Conservation (phyloP, 2,888 invertebrate species). For the Pilophorus perplexus region DNA sequence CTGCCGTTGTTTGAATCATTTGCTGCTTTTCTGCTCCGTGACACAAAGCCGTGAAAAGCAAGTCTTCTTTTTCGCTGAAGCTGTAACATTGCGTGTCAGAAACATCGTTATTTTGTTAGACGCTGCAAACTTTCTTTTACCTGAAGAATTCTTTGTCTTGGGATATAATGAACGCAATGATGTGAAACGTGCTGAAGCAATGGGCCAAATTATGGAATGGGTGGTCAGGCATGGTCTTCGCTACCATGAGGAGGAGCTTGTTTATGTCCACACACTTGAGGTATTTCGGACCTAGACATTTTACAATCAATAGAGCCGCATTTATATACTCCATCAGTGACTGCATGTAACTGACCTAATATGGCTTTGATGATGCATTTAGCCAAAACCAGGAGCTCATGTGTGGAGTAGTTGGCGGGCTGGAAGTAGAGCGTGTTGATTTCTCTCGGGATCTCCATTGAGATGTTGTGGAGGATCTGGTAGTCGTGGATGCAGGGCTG, state of each 20-base stretch:
- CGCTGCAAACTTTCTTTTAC: no score
- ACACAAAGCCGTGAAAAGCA: constrained; percentile 33
- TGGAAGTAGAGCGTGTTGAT: constrained; percentile 37
- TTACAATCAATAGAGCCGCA: no score
- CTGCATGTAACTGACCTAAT: no score
- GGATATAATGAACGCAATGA: constrained; percentile 26
- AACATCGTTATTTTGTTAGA: no score
- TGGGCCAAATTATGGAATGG: constrained; percentile 38
- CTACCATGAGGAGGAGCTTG: constrained; percentile 37
- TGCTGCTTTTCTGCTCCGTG: constrained; percentile 31
- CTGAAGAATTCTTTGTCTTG: constrained; percentile 32
- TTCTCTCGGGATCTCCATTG: constrained; percentile 21
- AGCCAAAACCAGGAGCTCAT: constrained; percentile 26
- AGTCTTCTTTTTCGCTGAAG: constrained; percentile 36
- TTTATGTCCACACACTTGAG: constrained; percentile 26
- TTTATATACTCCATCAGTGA: no score
- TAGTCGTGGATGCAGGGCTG: constrained; percentile 33
- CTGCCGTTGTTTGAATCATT: constrained; percentile 33
- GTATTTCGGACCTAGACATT: constrained; percentile 1
- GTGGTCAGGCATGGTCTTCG: constrained; percentile 29
- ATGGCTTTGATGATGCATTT: constrained; percentile 33
- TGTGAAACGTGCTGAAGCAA: constrained; percentile 39
- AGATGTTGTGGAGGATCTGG: constrained; percentile 21
- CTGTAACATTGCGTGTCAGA: no score
- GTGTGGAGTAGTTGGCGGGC: neutral